Base-by-base conservation (phyloP, 64 coral and sea anemone genomes). In the Montipora cactus region DNA sequence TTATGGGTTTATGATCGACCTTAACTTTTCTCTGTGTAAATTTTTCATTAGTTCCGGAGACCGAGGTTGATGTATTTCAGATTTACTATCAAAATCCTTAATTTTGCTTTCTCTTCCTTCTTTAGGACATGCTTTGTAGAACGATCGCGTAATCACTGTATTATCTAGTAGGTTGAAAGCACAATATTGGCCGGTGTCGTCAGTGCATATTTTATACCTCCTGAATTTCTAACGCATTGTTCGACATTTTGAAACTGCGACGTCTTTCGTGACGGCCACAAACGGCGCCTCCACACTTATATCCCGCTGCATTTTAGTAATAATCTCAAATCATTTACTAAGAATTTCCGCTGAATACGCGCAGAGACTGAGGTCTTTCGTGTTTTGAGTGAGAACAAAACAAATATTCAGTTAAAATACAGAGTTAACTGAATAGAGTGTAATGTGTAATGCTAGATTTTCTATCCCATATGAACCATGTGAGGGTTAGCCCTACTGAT, bases 221-320 rank as follows among this genome's bases (percentile, higher is more conserved):
- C 25, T 67, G 58, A 67, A 8, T 37, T 23, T 67, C 5, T 14
- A 11, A 5, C 81, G 28, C 37, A 84, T 5, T 8, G 5, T 67
- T 84, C 37, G 55, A 67, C 25, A 84, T 19, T 84, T 84, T 84
- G 81, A 84, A 67, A 83, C 47, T 83, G 19, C 14, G 16, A 67
- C 59, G 22, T 37, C 61, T 55, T 37, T 62, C 6, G 52, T 10
- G 23, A 3, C 79, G 9, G 4, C n/a, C 10, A 23, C 3, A 15
- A 9, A 66, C 37, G 4, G 50, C 23, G 28, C 28, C 28, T 37
- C 28, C 28, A 37, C 28, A 37, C 37, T 37, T 37, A 37, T 37
- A 37, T 2, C 37, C 37, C 37, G 37, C 37, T 37, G 37, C 37
- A 37, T 37, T 37, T 37, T 37, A 37, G 37, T 37, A 2, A 37